phyloP scores from a whole-genome alignment of 92 coral and sea anemone species.

The Actinostola sp. region DNA sequence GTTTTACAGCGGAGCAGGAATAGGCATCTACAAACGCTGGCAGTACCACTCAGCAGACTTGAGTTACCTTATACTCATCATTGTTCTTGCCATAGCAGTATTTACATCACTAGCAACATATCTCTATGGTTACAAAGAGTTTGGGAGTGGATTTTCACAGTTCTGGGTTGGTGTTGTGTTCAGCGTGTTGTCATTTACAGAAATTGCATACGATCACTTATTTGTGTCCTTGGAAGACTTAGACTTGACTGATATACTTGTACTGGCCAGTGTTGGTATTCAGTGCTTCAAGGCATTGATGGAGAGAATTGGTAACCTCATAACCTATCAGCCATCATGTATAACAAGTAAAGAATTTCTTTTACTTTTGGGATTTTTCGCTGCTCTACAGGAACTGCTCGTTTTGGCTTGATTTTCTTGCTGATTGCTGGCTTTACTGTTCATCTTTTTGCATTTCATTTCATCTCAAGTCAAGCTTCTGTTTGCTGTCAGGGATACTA shows the following conservation, averaged over 20 bases:
- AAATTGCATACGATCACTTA: constrained; percentile 89
- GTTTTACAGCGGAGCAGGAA: constrained; percentile 80
- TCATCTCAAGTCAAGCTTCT: constrained; percentile 86
- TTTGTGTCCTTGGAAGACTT: constrained; percentile 83
- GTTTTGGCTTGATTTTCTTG: constrained; percentile 68
- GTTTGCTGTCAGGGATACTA: constrained; percentile 68
- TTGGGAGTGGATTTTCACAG: constrained; percentile 70
- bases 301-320: constrained; percentile 68
- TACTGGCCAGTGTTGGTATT: constrained; percentile 77
- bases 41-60: constrained; percentile 85
- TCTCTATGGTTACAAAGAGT: constrained; percentile 78
- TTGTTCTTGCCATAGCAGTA: constrained; percentile 74
- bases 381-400: constrained; percentile 76
- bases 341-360: constrained; percentile 80
- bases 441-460: constrained; percentile 85
- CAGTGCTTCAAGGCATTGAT: constrained; percentile 64
- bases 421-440: constrained; percentile 69
- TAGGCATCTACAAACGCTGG: constrained; percentile 91
- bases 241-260: constrained; percentile 84
- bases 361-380: constrained; percentile 76
- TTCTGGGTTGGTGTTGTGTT: constrained; percentile 94
- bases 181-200: constrained; percentile 94
- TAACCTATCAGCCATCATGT: constrained; percentile 63
- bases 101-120: constrained; percentile 76
- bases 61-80: constrained; percentile 79